Evolutionary conservation across 2,888 invertebrate species (phyloP), one percentile per base, ranked within the genome.

Genomic region (Xestia sexstrigata): DNA sequence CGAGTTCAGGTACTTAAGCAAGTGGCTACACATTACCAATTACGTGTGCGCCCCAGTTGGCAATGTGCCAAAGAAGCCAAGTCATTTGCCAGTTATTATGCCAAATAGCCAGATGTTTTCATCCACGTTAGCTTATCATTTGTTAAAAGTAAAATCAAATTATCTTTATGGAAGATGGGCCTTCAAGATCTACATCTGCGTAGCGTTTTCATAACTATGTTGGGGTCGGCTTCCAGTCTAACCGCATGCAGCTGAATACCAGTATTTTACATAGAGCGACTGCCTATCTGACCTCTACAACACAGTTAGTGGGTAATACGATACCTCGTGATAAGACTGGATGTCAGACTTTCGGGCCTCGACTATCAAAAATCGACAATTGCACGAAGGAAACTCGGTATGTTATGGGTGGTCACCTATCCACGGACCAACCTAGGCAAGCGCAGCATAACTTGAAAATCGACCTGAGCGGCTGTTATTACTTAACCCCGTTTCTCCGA

Each of bases 11-110:
- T 70, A 26, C 66, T 58, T 62, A 11, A 23, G 15, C 66, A 45
- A 58, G 58, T 74, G 52, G 63, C 65, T 67, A 62, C 26, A 62
- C 17, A 55, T 63, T 35, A 17, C 26, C 79, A 82, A 84, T 85
- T 87, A 88, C 84, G 66, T 77, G 67, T 63, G 39, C 74, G 88
- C 45, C 82, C 87, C 74, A 89, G 84, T 91, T 90, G 91, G 90
- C 86, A 66, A 66, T 8, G 30, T 71, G 85, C 91, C 90, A 87
- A 65, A 79, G 79, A 81, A 81, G 70, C 67, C 30, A 67, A 74
- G 70, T 69, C 68, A 70, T 83, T 87, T 76, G 71, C 86, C 79
- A 84, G 79, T 84, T 73, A 76, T 62, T 73, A 74, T 62, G 79
- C 72, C 73, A 79, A 87, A 88, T 85, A 81, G 78, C 85, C 89